Conservation (phyloP, 2,888 invertebrate species). For the Meloe dianella region DNA sequence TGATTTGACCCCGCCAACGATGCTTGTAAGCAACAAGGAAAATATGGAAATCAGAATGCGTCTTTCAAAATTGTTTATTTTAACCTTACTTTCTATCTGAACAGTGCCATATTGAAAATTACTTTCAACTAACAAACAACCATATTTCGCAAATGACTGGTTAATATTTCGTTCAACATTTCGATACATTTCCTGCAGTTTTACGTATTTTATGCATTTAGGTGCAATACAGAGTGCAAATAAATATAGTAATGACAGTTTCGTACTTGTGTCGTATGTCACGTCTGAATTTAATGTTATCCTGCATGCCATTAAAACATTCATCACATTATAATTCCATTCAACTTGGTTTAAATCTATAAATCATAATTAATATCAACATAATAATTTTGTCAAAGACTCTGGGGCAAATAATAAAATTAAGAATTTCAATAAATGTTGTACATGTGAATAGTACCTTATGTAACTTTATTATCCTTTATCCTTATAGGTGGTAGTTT, state of each 20-base stretch:
- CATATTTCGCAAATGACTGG: too few species aligned
- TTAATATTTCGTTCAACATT: neutral
- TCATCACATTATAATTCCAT: conserved; percentile 34
- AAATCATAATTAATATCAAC: conserved; percentile 15
- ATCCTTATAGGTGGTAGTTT: conserved; percentile 39
- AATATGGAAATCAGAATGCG: conserved; percentile 11
- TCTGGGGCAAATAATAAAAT: neutral
- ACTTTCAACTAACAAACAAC: neutral
- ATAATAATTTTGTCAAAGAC: too few species aligned
- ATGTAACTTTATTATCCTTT: conserved; percentile 37
- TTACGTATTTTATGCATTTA: conserved; percentile 25
- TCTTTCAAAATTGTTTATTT: conserved; percentile 21
- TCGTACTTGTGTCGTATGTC: conserved; percentile 30
- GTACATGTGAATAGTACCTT: conserved; percentile 26
- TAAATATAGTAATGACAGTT: conserved; percentile 31
- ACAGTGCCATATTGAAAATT: conserved; percentile 16
- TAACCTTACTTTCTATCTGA: conserved; percentile 11
- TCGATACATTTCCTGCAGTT: too few species aligned
- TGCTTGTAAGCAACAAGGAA: conserved; percentile 19
- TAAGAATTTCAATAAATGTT: conserved; percentile 23
- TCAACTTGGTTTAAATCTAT: conserved; percentile 31
- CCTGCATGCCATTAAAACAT: conserved; percentile 36
- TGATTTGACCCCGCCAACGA: conserved; percentile 36
- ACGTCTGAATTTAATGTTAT: conserved; percentile 23
- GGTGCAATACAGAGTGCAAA: conserved; percentile 29